Evolutionary conservation across 2,888 invertebrate species (phyloP).

Genomic region (Archips xylosteana): DNA sequence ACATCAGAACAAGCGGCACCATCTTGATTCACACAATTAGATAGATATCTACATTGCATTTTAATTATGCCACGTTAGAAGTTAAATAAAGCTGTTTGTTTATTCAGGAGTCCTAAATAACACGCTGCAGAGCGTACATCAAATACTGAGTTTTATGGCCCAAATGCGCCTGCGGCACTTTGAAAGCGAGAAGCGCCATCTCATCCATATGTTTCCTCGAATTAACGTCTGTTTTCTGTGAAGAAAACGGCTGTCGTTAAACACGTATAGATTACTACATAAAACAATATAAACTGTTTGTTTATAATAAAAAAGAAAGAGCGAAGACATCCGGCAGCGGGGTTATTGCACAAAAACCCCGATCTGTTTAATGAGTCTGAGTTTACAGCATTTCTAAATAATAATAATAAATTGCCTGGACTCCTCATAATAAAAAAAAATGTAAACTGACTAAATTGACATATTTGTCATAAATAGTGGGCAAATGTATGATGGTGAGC

Average conservation of each 20-base stretch:
- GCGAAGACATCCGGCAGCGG: conserved; percentile 54
- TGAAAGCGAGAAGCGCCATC: conserved; percentile 80
- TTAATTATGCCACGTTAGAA: conserved; percentile 65
- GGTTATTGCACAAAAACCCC: conserved; percentile 42
- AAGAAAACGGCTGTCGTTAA: conserved; percentile 81
- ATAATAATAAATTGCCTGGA: too few species aligned
- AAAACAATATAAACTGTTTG: conserved; percentile 78
- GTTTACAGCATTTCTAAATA: too few species aligned
- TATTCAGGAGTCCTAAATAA: conserved; percentile 69
- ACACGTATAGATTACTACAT: conserved; percentile 72
- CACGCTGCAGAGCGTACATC: conserved; percentile 75
- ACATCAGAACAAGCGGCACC: conserved; percentile 11
- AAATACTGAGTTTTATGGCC: conserved; percentile 75
- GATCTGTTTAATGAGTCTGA: neutral
- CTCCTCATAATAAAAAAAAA: too few species aligned
- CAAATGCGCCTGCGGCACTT: conserved; percentile 74
- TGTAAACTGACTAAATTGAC: too few species aligned
- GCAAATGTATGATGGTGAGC: too few species aligned
- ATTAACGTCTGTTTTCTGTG: conserved; percentile 84
- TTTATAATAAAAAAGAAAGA: conserved; percentile 67
- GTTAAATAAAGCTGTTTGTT: conserved; percentile 78
- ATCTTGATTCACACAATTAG: conserved; percentile 29
- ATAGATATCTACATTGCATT: conserved; percentile 35
- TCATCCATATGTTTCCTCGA: conserved; percentile 83
- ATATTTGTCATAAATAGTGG: too few species aligned